Evolutionary conservation across 2,113 vertebrate species (phyloP).

Genomic region (Siniperca chuatsi): DNA sequence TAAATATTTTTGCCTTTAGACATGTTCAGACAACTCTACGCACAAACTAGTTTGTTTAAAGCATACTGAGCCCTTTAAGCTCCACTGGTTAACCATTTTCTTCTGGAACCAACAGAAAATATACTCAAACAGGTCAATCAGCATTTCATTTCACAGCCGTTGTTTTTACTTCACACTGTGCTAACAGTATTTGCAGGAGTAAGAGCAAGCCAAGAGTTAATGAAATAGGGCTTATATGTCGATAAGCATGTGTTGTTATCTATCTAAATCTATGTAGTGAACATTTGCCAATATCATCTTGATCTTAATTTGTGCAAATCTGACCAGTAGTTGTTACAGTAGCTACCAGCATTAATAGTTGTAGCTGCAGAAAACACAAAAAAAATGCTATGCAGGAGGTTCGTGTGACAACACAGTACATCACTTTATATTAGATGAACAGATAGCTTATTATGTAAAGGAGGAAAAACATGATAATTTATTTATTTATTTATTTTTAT

Average conservation of each 20-base stretch:
- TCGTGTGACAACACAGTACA: neutral
- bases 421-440: neutral
- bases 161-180: neutral
- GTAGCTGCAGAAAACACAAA: neutral
- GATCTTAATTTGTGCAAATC: constrained; percentile 11
- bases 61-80: neutral
- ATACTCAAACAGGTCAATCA: neutral
- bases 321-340: neutral
- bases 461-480: neutral
- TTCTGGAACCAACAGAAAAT: neutral
- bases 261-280: neutral
- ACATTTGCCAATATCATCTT: too few relatives aligned
- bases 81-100: neutral
- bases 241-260: neutral
- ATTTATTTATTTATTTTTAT: too few relatives aligned
- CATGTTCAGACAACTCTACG: neutral
- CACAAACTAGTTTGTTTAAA: neutral
- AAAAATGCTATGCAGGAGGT: neutral
- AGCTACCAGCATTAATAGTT: neutral
- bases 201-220: neutral
- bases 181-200: neutral
- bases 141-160: neutral
- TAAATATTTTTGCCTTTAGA: neutral
- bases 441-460: constrained; percentile 6
- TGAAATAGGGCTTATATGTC: neutral